Evolutionary conservation across 2,113 vertebrate species (phyloP), one percentile per base, ranked within the genome.

Genomic region (Myotis brandtii): DNA sequence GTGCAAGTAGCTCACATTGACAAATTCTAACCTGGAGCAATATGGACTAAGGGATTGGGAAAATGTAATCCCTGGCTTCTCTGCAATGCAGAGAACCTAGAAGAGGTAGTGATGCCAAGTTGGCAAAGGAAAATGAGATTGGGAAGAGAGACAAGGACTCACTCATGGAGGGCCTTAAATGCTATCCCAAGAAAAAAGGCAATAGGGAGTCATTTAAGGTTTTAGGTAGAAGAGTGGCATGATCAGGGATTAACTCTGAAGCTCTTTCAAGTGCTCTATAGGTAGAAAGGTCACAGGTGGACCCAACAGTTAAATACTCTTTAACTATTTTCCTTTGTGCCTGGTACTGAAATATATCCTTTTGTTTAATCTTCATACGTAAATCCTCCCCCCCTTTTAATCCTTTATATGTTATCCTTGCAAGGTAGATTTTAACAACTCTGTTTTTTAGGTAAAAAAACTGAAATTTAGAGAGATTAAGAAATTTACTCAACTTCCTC

Each of bases 401-500:
- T 34, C 9, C 4, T 37, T 83, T 62, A 32, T 83, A 37, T 76
- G 46, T 66, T 73, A 81, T 30, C 40, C 62, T 52, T 80, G 46
- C 11, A 66, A 83, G 83, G 30, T 81, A 86, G 43, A 37, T 64
- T 81, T 92, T 89, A 72, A 75, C 50, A 50, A 18, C 30, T 13
- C 16, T 87, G 16, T 73, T 92, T 96, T 95, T 87, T 69, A 85
- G 37, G 48, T 67, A 20, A 96, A 52, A 30, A 90, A 92, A 94
- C 20, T 18, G 46, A 93, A 56, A 73, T 20, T 66, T 12, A 48
- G 76, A 62, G 32, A 84, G 25, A 34, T 91, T 90, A 72, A 75
- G 6, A 6, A 67, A 91, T 5, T 62, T 62, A 18, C 3, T 59
- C n/a, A 37, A n/a, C 20, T 37, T 86, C 2, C 17, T 54, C 9